Conservation (phyloP, 2,113 vertebrate genomes). For the Tychaedon coryphoeus region DNA sequence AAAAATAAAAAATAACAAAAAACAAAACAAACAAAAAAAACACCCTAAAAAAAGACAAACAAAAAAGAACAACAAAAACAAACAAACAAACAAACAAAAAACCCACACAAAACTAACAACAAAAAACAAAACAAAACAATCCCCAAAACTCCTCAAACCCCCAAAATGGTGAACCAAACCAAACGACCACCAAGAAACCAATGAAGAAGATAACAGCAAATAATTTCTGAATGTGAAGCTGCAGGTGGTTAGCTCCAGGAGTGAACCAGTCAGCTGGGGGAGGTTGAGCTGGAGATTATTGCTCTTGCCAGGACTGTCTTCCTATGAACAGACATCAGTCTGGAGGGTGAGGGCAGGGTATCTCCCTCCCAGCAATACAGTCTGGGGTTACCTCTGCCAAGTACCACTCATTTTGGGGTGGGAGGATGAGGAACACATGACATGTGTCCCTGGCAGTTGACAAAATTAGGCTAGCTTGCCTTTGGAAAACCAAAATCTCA, state of each 20-base stretch:
- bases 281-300: neutral
- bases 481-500: neutral
- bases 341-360: neutral
- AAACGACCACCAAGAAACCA: neutral
- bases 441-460: neutral
- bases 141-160: rapidly evolving
- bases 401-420: neutral
- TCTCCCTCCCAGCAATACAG: neutral
- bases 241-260: neutral
- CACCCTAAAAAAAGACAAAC: neutral
- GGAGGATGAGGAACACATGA: neutral
- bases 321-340: neutral
- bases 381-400: neutral
- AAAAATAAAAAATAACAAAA: too few species aligned
- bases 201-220: neutral
- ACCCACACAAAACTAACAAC: too few species aligned
- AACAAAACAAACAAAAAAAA: too few species aligned
- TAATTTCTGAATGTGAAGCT: neutral
- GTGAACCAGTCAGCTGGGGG: neutral
- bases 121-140: too few species aligned
- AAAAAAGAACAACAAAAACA: neutral
- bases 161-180: neutral
- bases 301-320: neutral
- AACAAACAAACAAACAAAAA: too few species aligned
- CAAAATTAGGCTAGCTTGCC: neutral